These are phyloP conservation scores for Dendrolimus kikuchii DNA, from an alignment of 1,140 invertebrate species.

Conservation along the genomic window DNA sequence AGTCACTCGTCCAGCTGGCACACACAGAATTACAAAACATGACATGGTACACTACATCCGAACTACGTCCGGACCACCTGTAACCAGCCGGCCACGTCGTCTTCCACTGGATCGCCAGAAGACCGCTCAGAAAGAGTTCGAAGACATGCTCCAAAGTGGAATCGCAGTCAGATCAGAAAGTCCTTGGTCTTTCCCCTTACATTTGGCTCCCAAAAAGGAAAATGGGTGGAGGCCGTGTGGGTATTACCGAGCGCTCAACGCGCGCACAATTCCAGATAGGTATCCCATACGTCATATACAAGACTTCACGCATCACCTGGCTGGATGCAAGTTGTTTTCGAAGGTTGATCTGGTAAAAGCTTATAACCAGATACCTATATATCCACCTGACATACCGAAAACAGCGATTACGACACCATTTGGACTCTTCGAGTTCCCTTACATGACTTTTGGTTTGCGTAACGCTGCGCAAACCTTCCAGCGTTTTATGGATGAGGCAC, in stretches of 20 bases:
- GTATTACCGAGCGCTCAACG: not conserved
- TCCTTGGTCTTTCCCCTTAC: not conserved
- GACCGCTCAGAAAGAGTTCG: not conserved
- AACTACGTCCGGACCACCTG: not conserved
- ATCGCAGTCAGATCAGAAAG: not conserved
- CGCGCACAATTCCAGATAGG: too few relatives aligned
- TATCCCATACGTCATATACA: too few relatives aligned
- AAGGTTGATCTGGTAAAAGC: conserved; percentile 1
- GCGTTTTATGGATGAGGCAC: too few relatives aligned
- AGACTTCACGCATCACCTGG: too few relatives aligned
- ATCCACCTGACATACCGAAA: not conserved
- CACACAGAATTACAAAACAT: too few relatives aligned
- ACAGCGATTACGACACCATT: conserved; percentile 1
- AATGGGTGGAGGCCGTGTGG: not conserved
- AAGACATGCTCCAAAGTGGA: not conserved
- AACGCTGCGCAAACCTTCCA: too few relatives aligned
- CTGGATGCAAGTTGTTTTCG: too few relatives aligned
- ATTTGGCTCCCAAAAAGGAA: conserved; percentile 1
- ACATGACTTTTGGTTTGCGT: too few relatives aligned
- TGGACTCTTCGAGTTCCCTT: not conserved
- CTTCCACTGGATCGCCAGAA: not conserved
- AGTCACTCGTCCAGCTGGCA: too few relatives aligned
- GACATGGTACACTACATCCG: too few relatives aligned
- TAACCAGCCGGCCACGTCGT: not conserved
- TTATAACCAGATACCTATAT: not conserved